Conservation (phyloP, 2,888 invertebrate genomes). For the Hypomecis punctinalis region DNA sequence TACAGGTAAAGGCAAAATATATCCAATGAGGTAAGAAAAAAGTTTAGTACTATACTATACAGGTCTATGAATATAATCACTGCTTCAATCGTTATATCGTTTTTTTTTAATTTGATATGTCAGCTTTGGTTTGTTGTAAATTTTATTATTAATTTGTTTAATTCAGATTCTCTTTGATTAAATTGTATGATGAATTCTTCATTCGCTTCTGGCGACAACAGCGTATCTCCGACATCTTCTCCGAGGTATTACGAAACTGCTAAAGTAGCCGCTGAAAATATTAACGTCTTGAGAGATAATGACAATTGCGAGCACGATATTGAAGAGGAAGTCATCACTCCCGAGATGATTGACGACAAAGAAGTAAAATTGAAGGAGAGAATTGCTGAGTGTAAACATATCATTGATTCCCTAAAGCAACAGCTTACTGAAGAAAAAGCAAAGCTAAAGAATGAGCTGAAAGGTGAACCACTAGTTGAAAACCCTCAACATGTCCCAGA, state of each 20-base stretch:
- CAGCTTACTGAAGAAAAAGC: conserved; percentile 73
- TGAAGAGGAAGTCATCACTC: conserved; percentile 44
- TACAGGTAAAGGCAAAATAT: no score
- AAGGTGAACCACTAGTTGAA: conserved; percentile 31
- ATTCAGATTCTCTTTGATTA: background rate
- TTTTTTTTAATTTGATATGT: no score
- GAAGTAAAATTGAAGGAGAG: conserved; percentile 70
- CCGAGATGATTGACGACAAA: conserved; percentile 62
- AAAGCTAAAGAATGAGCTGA: conserved; percentile 63
- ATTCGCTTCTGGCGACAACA: conserved; percentile 64
- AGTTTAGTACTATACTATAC: no score
- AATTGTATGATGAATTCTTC: conserved; percentile 53
- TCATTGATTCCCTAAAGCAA: conserved; percentile 72
- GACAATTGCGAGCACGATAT: conserved; percentile 32
- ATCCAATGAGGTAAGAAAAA: no score
- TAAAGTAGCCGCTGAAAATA: conserved; percentile 10
- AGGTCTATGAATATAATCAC: no score
- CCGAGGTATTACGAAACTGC: conserved; percentile 38
- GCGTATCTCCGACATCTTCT: conserved; percentile 39
- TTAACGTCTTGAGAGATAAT: conserved; percentile 1
- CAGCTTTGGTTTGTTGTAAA: no score
- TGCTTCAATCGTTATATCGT: no score
- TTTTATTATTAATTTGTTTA: background rate
- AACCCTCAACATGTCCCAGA: conserved; percentile 9
- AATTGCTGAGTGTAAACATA: conserved; percentile 70